Conservation (phyloP, 2,113 vertebrate genomes). For the Toxotes chatareus region DNA sequence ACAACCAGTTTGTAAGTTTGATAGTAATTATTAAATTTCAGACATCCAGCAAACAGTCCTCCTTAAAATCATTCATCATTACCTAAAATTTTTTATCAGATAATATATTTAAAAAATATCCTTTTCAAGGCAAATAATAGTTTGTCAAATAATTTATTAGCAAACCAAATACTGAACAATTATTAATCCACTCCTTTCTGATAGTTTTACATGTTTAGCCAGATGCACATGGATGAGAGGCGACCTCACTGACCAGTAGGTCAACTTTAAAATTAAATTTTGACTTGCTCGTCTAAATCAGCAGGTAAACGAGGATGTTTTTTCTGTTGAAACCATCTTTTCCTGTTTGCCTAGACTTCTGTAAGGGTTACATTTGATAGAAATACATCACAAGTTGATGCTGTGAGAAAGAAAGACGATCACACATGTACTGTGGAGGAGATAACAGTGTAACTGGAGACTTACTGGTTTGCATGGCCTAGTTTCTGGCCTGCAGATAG, state of each 20-base stretch:
- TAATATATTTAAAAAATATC: neutral
- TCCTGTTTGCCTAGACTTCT: neutral
- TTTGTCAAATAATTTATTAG: neutral
- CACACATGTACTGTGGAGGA: conserved; percentile 35
- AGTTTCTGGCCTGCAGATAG: conserved; percentile 37
- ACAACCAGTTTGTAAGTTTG: neutral
- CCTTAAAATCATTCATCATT: no score
- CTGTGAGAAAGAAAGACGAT: conserved; percentile 63
- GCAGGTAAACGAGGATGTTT: neutral
- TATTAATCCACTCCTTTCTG: neutral
- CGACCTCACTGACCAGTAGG: neutral
- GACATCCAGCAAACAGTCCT: neutral
- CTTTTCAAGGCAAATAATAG: neutral
- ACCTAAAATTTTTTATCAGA: no score
- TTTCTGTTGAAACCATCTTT: neutral
- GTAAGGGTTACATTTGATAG: neutral
- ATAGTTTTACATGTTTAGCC: no score
- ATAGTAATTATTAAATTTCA: neutral
- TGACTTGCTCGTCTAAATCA: neutral
- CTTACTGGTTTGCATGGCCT: conserved; percentile 48
- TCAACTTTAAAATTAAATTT: neutral
- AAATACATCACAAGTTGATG: conserved; percentile 18
- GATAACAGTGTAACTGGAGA: conserved; percentile 73
- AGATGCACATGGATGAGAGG: no score
- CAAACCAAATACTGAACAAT: neutral